Percentiles rank a stretch among this genome's conserved stretches.
These are phyloP conservation scores for Vicugna pacos DNA, from an alignment of 2,113 vertebrate genomes.

Conservation along the genomic window DNA sequence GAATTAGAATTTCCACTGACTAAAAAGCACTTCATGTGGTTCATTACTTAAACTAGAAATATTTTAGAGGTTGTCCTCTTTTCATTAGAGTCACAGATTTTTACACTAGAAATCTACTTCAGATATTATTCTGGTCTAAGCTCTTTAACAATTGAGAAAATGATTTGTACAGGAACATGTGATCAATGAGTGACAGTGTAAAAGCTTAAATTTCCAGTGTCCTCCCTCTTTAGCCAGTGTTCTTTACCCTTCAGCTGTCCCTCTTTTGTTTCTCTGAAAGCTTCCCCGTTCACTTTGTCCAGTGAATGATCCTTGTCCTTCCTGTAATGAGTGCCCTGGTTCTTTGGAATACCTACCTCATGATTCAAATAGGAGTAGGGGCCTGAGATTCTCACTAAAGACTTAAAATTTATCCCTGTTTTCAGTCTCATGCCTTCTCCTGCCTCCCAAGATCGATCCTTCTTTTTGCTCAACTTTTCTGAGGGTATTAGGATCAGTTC, in stretches of 20 bases:
- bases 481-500: background rate
- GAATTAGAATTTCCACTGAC: conserved; percentile 10
- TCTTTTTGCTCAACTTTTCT: background rate
- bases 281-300: background rate
- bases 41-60: conserved; percentile 24
- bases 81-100: conserved; percentile 21
- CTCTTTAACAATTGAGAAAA: conserved; percentile 20
- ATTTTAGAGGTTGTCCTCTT: conserved; percentile 6
- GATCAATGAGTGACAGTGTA: background rate
- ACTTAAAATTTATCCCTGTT: background rate
- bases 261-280: conserved; percentile 13
- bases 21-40: conserved; percentile 1
- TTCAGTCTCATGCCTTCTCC: background rate
- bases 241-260: background rate
- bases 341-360: conserved; percentile 19
- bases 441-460: background rate
- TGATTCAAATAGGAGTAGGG: background rate
- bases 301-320: background rate
- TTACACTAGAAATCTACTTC: conserved; percentile 5
- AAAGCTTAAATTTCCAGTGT: background rate
- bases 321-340: background rate
- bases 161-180: background rate
- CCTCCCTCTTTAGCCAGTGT: background rate
- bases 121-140: conserved; percentile 7
- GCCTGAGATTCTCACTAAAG: conserved; percentile 8